phyloP scores from a whole-genome alignment of 2,797 vertebrate species.

The Anguilla obscura region DNA sequence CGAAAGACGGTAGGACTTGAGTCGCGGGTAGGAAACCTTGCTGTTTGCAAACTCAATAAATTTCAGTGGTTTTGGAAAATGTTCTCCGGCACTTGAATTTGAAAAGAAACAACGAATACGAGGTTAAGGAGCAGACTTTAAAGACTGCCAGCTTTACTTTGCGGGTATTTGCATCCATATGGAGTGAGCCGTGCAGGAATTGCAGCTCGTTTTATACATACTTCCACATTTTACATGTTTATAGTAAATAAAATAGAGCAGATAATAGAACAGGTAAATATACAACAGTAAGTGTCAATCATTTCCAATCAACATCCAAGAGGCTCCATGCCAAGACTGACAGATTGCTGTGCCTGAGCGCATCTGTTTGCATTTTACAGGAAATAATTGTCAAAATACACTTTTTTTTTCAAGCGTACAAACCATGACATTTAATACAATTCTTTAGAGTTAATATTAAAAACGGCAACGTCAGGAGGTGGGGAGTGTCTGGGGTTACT shows the following conservation, averaged over 20 bases:
- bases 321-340: neutral
- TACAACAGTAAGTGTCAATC: neutral
- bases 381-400: neutral
- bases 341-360: neutral
- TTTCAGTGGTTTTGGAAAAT: neutral
- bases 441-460: neutral
- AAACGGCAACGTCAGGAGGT: neutral
- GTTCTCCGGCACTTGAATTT: neutral
- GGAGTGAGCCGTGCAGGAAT: neutral
- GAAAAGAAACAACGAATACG: neutral
- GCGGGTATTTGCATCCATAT: neutral
- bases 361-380: neutral
- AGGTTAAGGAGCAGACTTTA: neutral
- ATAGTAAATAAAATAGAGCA: neutral
- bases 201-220: neutral
- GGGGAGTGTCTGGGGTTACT: neutral
- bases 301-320: neutral
- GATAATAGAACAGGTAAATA: neutral
- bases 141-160: neutral
- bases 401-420: neutral
- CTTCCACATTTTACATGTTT: too few species aligned
- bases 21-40: neutral
- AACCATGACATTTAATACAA: neutral
- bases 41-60: neutral
- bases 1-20: neutral